Conservation (phyloP, 2,113 vertebrate genomes). For the Phalacrocorax brasilianus region DNA sequence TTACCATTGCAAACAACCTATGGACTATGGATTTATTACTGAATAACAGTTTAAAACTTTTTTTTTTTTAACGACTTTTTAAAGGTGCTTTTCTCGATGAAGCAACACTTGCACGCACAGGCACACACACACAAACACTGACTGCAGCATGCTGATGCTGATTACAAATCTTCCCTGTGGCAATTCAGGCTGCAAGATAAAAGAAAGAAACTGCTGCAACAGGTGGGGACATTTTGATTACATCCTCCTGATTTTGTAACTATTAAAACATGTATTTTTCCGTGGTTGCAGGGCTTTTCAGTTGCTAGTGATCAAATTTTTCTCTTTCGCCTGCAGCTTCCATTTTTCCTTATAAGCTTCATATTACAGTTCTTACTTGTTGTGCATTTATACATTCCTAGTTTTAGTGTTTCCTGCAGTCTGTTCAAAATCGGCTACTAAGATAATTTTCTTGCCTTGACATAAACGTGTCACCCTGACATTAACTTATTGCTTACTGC, state of each 20-base stretch:
- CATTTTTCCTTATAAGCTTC: background rate
- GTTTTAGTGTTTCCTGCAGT: background rate
- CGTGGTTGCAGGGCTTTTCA: background rate
- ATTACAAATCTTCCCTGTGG: background rate
- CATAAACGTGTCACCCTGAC: background rate
- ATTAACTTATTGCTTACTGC: background rate
- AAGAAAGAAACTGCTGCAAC: background rate
- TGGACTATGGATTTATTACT: background rate
- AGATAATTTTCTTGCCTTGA: background rate
- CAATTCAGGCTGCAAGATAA: background rate
- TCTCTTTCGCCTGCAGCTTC: background rate
- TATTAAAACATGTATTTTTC: background rate
- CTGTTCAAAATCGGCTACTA: background rate
- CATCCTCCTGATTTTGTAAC: background rate
- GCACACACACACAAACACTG: background rate
- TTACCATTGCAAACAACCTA: background rate
- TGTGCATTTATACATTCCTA: background rate
- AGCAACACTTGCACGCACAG: accelerated
- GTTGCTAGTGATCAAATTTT: background rate
- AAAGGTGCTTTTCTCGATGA: background rate
- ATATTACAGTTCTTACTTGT: background rate
- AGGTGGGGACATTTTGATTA: background rate
- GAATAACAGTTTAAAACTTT: background rate
- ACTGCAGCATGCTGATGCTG: background rate
- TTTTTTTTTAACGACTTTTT: background rate